Evolutionary conservation across 2,888 invertebrate genomes (phyloP).

Genomic region (Folsomia manolachei): DNA sequence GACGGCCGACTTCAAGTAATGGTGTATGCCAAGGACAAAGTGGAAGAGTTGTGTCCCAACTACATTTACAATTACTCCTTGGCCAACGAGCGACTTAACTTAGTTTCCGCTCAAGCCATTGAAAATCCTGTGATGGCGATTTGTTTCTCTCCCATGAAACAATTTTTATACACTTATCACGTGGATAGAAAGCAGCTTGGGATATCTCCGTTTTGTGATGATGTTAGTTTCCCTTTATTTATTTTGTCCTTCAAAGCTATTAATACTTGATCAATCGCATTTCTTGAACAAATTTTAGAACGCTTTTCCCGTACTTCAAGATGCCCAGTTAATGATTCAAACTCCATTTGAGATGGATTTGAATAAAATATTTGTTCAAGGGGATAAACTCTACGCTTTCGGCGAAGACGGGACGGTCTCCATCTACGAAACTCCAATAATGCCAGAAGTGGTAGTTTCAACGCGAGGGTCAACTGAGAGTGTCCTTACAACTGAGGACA

Average conservation of each 20-base stretch:
- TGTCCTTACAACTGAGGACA: constrained; percentile 21
- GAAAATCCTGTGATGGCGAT: constrained; percentile 43
- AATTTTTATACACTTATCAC: constrained; percentile 41
- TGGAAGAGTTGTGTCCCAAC: constrained; percentile 21
- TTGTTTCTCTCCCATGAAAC: constrained; percentile 34
- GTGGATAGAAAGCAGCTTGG: constrained; percentile 39
- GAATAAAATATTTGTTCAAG: constrained; percentile 31
- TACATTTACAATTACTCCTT: constrained; percentile 42
- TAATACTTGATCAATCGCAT: neutral
- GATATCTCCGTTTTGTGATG: constrained; percentile 40
- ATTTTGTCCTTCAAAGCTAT: neutral
- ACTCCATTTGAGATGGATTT: constrained; percentile 33
- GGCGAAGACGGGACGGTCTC: constrained; percentile 39
- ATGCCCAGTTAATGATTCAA: constrained; percentile 40
- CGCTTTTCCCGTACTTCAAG: constrained; percentile 39
- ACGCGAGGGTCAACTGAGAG: too few species aligned
- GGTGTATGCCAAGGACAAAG: constrained; percentile 24
- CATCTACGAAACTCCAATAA: constrained; percentile 37
- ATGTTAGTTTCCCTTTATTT: constrained; percentile 30
- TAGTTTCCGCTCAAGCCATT: constrained; percentile 41
- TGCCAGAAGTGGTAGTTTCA: too few species aligned
- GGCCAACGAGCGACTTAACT: constrained; percentile 38
- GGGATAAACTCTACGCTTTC: constrained; percentile 40
- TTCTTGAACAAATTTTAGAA: constrained; percentile 24
- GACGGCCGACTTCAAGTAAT: constrained; percentile 41